phyloP scores from a whole-genome alignment of 2,113 vertebrate genomes.

The Cyphomyrus plagiostoma region DNA sequence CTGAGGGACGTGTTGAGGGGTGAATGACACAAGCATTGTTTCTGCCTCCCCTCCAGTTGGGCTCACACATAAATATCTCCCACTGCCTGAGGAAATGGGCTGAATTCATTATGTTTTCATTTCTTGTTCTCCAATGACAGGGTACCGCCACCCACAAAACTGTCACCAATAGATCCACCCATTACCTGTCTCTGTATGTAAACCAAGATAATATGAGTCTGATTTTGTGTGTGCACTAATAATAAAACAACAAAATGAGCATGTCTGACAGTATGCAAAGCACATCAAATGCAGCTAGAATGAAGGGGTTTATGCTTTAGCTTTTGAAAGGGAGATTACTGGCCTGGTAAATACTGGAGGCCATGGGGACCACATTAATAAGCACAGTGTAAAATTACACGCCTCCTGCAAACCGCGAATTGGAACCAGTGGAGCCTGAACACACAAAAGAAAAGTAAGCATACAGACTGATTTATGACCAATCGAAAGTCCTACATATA shows the following conservation, averaged over 20 bases:
- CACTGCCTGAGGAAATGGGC: not conserved
- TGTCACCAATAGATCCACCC: not conserved
- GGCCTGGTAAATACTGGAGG: not conserved
- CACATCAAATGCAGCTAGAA: not conserved
- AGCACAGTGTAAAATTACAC: not conserved
- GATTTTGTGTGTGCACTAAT: not conserved
- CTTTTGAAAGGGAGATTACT: not conserved
- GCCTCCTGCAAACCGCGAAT: not conserved
- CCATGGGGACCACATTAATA: slow-evolving; percentile 1
- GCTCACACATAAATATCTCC: not conserved
- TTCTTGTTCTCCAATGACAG: not conserved
- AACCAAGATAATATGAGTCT: not conserved
- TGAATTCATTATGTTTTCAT: not conserved
- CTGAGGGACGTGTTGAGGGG: not conserved
- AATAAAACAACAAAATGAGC: not conserved
- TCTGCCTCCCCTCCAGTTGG: not conserved
- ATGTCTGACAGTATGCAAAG: not conserved
- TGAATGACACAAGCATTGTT: not conserved
- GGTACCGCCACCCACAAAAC: not conserved
- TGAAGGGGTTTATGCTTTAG: not conserved
- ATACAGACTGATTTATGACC: not conserved
- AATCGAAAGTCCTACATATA: slow-evolving; percentile 9
- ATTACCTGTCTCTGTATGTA: not conserved
- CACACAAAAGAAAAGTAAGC: not conserved
- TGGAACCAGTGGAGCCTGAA: not conserved